These are phyloP conservation scores for Melanerpes formicivorus DNA, from an alignment of 2,113 vertebrate genomes.

Conservation along the genomic window DNA sequence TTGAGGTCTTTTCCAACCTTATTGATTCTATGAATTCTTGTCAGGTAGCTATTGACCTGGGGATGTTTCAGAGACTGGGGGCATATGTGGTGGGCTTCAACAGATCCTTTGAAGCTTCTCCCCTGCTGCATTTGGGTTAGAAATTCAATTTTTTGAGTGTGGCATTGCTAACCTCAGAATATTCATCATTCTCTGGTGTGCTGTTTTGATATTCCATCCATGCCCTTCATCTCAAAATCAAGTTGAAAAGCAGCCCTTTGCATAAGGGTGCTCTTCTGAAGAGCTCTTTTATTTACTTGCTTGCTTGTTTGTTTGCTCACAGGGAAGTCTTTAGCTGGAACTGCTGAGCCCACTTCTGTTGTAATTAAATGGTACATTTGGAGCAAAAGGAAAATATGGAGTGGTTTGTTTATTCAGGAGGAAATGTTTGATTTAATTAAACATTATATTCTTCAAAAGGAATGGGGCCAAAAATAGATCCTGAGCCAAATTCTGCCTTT, in stretches of 20 bases:
- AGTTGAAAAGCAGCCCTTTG: not conserved
- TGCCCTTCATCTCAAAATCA: not conserved
- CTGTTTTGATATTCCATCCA: not conserved
- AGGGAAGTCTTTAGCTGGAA: not conserved
- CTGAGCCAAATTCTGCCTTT: not conserved
- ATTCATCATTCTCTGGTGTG: not conserved
- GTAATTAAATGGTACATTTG: not conserved
- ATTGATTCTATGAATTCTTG: not conserved
- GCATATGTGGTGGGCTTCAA: not conserved
- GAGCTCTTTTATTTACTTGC: not conserved
- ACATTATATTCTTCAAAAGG: conserved; percentile 11
- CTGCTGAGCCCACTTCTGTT: not conserved
- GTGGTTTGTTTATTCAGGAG: conserved; percentile 12
- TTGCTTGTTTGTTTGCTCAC: not conserved
- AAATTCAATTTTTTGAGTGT: not conserved
- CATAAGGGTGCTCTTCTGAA: not conserved
- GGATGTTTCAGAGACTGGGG: not conserved
- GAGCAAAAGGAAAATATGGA: not conserved
- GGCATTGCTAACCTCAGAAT: not conserved
- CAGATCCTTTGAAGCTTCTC: not conserved
- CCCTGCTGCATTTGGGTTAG: not conserved
- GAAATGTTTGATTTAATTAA: conserved; percentile 29
- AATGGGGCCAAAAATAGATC: not conserved
- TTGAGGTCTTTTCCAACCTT: too few species aligned
- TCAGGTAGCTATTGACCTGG: not conserved